Evolutionary conservation across 2,888 invertebrate species (phyloP).

Genomic region (Tineola bisselliella): DNA sequence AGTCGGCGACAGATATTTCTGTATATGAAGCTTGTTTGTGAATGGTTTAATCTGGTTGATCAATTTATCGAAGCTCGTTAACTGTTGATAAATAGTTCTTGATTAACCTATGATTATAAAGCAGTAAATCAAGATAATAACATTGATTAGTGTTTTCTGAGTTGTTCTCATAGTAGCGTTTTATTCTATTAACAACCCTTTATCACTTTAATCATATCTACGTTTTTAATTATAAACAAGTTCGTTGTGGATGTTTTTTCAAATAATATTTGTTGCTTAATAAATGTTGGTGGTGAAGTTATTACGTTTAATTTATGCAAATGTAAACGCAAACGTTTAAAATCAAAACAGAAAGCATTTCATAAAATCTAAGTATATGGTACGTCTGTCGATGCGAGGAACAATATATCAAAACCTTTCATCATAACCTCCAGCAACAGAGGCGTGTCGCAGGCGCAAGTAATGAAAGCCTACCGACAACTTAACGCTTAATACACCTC

Average conservation of each 20-base stretch:
- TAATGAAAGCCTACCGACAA: constrained; percentile 48
- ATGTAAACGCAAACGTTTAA: background rate
- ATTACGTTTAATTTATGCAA: background rate
- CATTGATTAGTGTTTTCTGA: constrained; percentile 45
- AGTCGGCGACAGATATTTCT: constrained; percentile 48
- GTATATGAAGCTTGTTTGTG: constrained; percentile 49
- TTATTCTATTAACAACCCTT: constrained; percentile 17
- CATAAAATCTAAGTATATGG: constrained; percentile 7
- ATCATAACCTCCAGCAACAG: constrained; percentile 11
- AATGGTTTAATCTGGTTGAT: constrained; percentile 50
- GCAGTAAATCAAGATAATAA: constrained; percentile 47
- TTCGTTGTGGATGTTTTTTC: background rate
- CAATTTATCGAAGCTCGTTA: constrained; percentile 58
- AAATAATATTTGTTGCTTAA: background rate
- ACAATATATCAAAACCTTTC: constrained; percentile 13
- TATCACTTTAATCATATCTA: background rate
- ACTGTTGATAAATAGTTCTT: constrained; percentile 47
- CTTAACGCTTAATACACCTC: constrained; percentile 46
- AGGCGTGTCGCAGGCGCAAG: constrained; percentile 12
- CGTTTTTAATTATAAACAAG: constrained; percentile 6
- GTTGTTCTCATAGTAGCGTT: constrained; percentile 24
- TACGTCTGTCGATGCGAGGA: background rate
- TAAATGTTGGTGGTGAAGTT: background rate
- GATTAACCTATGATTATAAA: constrained; percentile 53
- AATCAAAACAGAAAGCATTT: constrained; percentile 3